A percentile compares a stretch with the other conserved stretches of the same genome.
Conservation (phyloP, 2,888 invertebrate genomes). For the Cantharis nigra region DNA sequence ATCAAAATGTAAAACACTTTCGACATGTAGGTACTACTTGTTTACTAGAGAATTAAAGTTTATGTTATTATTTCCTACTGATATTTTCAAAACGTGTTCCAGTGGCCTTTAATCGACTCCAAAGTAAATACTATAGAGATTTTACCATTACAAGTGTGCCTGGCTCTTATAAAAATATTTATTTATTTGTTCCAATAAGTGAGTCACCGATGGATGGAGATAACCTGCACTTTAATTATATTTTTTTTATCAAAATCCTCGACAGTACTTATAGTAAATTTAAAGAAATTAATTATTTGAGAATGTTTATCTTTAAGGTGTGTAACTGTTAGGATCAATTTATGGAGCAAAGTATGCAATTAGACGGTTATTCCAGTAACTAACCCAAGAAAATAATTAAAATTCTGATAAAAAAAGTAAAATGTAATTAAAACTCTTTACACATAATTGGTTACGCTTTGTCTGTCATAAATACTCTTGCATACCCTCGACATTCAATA, state of each 20-base stretch:
- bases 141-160: not conserved
- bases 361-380: not conserved
- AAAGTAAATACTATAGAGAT: not conserved
- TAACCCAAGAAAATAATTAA: constrained; percentile 34
- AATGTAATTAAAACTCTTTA: constrained; percentile 42
- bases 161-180: not conserved
- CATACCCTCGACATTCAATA: constrained; percentile 11
- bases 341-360: not conserved
- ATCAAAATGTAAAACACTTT: constrained; percentile 15
- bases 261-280: not conserved
- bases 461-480: constrained; percentile 35
- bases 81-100: not conserved
- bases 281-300: not conserved
- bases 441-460: constrained; percentile 40
- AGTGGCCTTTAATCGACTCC: not conserved
- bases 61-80: not conserved
- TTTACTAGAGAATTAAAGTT: not conserved
- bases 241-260: not conserved
- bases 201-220: not conserved
- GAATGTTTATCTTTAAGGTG: not conserved
- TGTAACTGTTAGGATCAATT: not conserved
- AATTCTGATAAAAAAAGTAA: constrained; percentile 41
- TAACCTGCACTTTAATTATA: not conserved
- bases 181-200: not conserved
- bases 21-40: constrained; percentile 3